Conservation (phyloP, 2,797 vertebrate genomes). For the Siniperca scherzeri region DNA sequence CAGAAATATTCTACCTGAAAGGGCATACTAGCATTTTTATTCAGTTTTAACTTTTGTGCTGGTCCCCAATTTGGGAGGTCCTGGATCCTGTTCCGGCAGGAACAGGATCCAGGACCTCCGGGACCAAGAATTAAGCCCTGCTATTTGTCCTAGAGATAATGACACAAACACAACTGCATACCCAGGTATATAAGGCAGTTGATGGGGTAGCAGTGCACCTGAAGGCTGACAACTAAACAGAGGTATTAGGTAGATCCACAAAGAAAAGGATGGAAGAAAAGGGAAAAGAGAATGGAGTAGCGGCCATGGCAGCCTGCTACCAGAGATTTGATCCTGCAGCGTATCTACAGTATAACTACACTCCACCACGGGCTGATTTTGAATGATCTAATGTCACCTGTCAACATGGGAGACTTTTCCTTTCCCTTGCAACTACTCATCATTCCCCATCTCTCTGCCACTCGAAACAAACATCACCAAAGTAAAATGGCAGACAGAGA, state of each 20-base stretch:
- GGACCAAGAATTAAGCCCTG: constrained; percentile 36
- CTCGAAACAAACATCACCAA: too few relatives aligned
- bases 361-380: constrained; percentile 86
- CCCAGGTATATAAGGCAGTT: constrained; percentile 66
- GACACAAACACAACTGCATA: constrained; percentile 21
- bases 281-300: constrained; percentile 67
- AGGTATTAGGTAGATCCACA: constrained; percentile 6
- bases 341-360: constrained; percentile 94
- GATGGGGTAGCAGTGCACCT: constrained; percentile 39
- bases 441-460: neutral
- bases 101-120: too few relatives aligned
- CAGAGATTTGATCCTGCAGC: constrained; percentile 90
- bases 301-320: constrained; percentile 88
- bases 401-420: neutral
- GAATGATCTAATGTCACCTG: neutral
- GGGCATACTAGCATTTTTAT: too few relatives aligned
- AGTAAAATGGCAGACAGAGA: neutral
- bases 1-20: too few relatives aligned
- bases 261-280: constrained; percentile 62
- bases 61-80: too few relatives aligned
- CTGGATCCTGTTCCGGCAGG: too few relatives aligned
- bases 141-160: constrained; percentile 41
- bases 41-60: too few relatives aligned
- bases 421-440: neutral
- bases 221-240: constrained; percentile 27